Percentiles rank a stretch among this genome's conserved stretches.
Conservation (phyloP, 2,888 invertebrate species). For the Linhomoeus sp. region DNA sequence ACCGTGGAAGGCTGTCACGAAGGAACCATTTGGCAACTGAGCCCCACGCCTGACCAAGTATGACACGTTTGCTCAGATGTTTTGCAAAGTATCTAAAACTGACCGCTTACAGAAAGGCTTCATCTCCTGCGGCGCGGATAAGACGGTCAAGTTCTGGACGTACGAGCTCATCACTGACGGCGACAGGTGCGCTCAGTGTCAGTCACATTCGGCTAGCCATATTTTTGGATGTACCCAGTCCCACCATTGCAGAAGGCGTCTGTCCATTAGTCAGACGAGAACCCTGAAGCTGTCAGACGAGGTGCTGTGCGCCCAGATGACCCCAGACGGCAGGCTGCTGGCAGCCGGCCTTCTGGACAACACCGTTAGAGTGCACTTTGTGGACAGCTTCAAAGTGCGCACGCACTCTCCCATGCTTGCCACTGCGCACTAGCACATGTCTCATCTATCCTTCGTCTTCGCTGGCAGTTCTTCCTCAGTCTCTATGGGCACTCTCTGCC, state of each 20-base stretch:
- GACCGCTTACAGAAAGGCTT: slow-evolving; percentile 40
- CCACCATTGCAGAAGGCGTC: slow-evolving; percentile 28
- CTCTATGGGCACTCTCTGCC: slow-evolving; percentile 91
- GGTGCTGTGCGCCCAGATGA: slow-evolving; percentile 53
- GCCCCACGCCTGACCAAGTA: slow-evolving; percentile 57
- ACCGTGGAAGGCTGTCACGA: slow-evolving; percentile 52
- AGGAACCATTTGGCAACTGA: slow-evolving; percentile 56
- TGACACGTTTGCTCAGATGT: too few relatives aligned
- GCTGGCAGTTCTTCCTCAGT: slow-evolving; percentile 58
- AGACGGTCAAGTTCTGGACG: slow-evolving; percentile 76
- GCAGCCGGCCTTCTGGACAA: slow-evolving; percentile 75
- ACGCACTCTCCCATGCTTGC: neutral
- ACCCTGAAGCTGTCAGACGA: slow-evolving; percentile 69
- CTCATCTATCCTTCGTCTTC: too few relatives aligned
- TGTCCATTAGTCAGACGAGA: slow-evolving; percentile 46
- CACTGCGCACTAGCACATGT: too few relatives aligned
- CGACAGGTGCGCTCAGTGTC: neutral
- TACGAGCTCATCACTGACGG: slow-evolving; percentile 49
- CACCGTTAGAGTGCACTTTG: slow-evolving; percentile 81
- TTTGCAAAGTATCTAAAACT: slow-evolving; percentile 34
- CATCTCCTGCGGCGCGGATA: slow-evolving; percentile 61
- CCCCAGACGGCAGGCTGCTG: slow-evolving; percentile 32
- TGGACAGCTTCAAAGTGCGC: slow-evolving; percentile 68
- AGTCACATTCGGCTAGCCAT: too few relatives aligned
- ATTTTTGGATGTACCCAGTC: too few relatives aligned